Evolutionary conservation across 2,888 invertebrate species (phyloP), one percentile per base, ranked within the genome.

Genomic region (Aphrophora alni): DNA sequence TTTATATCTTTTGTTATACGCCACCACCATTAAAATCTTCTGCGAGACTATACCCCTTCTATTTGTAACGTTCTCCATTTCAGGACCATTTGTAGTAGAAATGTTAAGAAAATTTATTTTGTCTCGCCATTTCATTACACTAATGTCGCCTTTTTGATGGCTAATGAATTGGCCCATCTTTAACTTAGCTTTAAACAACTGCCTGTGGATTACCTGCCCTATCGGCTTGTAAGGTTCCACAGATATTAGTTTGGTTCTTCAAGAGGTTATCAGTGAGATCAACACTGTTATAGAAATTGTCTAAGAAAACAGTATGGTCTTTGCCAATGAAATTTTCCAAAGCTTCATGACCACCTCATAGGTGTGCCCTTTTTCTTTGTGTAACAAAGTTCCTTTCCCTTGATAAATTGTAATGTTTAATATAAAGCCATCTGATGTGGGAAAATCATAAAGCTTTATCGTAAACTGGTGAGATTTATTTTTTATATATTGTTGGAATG

Each of bases 81-180:
- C 44, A 8, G 80, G 80, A 27, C 80, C 76, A 76, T 80, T 21
- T 8, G 71, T 76, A n/a, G 80, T 80, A 25, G 80, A 76, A 28
- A 75, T 80, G 17, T 44, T 80, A 38, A 76, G 51, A 27, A 76
- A 68, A 14, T 76, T 26, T 17, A 71, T 14, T 44, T 80, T 80
- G 27, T 80, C 80, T 24, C 51, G 27, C 76, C 80, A 80, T 76
- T 80, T 80, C 76, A 80, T 71, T 5, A 80, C 76, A 0, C 76
- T 71, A 1, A 44, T 33, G 33, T 51, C 25, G 7, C 77, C 77
- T 17, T 77, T 69, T 33, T 77, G 77, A 8, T 69, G 77, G 70
- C 69, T 77, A 5, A 59, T 75, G 7, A 28, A 24, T 69, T 74
- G n/a, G n/a, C n/a, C 28, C 12, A 59, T 38, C 14, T 76, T 76